These are phyloP conservation scores for Folsomia manolachei DNA, from an alignment of 2,888 invertebrate genomes.

Conservation along the genomic window DNA sequence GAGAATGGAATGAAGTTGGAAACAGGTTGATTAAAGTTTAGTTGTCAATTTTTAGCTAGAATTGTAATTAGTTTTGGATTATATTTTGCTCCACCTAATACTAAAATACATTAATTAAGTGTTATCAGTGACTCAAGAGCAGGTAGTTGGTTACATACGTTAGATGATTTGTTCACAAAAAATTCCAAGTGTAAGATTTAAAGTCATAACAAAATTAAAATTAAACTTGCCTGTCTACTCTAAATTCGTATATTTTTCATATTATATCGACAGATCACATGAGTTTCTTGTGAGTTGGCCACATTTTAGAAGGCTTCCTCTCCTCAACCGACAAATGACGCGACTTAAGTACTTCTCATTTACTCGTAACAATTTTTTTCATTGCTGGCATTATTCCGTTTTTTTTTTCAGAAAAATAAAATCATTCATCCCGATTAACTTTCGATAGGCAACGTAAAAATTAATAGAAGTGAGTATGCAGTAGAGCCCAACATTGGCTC, in stretches of 20 bases:
- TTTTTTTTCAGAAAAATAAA: neutral
- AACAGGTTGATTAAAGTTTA: neutral
- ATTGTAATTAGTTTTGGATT: neutral
- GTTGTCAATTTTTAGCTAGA: neutral
- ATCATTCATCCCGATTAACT: neutral
- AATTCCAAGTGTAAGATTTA: neutral
- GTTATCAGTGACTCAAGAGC: neutral
- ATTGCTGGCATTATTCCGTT: neutral
- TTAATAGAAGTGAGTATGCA: too few relatives aligned
- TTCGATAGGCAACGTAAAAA: neutral
- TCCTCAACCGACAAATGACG: neutral
- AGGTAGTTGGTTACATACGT: neutral
- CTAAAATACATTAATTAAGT: neutral
- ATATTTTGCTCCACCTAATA: neutral
- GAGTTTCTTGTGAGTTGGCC: slow-evolving; percentile 15
- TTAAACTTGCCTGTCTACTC: neutral
- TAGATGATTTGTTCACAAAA: neutral
- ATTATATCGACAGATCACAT: slow-evolving; percentile 11
- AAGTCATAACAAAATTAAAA: neutral
- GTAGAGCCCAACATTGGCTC: too few relatives aligned
- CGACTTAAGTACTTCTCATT: too few relatives aligned
- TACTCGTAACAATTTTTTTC: neutral
- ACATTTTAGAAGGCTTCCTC: neutral
- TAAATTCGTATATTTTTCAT: neutral
- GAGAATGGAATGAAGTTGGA: neutral